phyloP scores from a whole-genome alignment of 1,140 invertebrate genomes.

The Chymomyza costata region DNA sequence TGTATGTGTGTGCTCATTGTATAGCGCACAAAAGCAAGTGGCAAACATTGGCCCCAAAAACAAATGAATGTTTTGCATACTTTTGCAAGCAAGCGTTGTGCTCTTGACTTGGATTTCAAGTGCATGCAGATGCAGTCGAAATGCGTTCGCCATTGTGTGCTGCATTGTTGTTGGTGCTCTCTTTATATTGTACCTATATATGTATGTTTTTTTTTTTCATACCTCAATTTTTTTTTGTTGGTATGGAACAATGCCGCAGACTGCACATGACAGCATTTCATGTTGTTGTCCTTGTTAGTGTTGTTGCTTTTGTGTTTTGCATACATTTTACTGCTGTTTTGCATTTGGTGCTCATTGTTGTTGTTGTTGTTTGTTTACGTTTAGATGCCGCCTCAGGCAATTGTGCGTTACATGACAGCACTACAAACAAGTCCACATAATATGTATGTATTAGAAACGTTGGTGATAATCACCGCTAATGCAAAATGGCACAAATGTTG shows the following conservation, averaged over 20 bases:
- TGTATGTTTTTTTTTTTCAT: conserved; percentile 26
- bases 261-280: conserved; percentile 57
- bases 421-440: conserved; percentile 14
- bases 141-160: conserved; percentile 25
- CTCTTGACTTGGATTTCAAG: conserved; percentile 69
- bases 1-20: not conserved
- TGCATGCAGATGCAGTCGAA: conserved; percentile 35
- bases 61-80: conserved; percentile 18
- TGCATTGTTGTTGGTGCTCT: conserved; percentile 1
- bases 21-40: conserved; percentile 15
- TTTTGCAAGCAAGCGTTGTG: conserved; percentile 26
- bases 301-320: conserved; percentile 1
- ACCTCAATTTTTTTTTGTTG: conserved; percentile 21
- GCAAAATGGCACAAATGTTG: conserved; percentile 31
- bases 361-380: not conserved
- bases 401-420: not conserved
- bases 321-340: too few species aligned
- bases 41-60: conserved; percentile 23
- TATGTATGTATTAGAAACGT: conserved; percentile 7
- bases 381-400: conserved; percentile 8
- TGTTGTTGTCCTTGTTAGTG: conserved; percentile 27
- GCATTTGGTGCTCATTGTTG: too few species aligned
- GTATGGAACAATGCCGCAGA: conserved; percentile 45
- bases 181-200: not conserved
- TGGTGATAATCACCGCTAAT: conserved; percentile 49